phyloP scores from a whole-genome alignment of 2,797 vertebrate genomes.

The Poecilia velifera region DNA sequence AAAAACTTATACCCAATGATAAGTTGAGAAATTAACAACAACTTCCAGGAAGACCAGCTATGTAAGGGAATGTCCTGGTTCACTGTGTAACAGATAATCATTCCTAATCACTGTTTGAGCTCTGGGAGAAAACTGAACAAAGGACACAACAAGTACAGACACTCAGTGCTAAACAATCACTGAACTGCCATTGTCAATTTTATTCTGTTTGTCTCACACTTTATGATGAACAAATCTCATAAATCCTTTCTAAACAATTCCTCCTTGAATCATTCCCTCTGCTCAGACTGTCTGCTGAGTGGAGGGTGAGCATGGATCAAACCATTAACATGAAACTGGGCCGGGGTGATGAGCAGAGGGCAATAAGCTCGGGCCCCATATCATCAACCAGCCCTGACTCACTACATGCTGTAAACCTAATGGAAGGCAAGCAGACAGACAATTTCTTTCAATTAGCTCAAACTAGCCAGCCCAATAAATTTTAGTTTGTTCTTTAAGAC shows the following conservation, averaged over 20 bases:
- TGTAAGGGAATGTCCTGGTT: not conserved
- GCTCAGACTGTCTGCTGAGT: slow-evolving; percentile 66
- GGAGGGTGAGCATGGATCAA: slow-evolving; percentile 76
- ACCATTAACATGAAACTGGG: slow-evolving; percentile 65
- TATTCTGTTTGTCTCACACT: slow-evolving; percentile 59
- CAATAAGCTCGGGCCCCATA: slow-evolving; percentile 55
- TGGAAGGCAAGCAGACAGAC: slow-evolving; percentile 83
- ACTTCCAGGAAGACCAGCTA: not conserved
- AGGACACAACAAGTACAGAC: slow-evolving; percentile 48
- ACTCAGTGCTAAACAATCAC: slow-evolving; percentile 40
- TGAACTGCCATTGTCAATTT: slow-evolving; percentile 49
- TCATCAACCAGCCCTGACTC: slow-evolving; percentile 47
- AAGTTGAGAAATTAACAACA: not conserved
- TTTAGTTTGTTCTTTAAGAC: slow-evolving; percentile 84
- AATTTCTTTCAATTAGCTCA: slow-evolving; percentile 88
- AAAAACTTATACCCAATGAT: not conserved
- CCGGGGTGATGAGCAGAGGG: slow-evolving; percentile 50
- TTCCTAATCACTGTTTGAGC: slow-evolving; percentile 37
- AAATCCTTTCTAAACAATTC: slow-evolving; percentile 74
- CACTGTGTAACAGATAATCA: slow-evolving; percentile 29
- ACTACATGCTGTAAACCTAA: slow-evolving; percentile 57
- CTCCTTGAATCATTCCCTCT: slow-evolving; percentile 71
- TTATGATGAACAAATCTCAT: slow-evolving; percentile 70
- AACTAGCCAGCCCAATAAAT: slow-evolving; percentile 82
- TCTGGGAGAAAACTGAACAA: slow-evolving; percentile 32